Evolutionary conservation across 2,888 invertebrate genomes (phyloP).

Genomic region (Prosapia bicincta): DNA sequence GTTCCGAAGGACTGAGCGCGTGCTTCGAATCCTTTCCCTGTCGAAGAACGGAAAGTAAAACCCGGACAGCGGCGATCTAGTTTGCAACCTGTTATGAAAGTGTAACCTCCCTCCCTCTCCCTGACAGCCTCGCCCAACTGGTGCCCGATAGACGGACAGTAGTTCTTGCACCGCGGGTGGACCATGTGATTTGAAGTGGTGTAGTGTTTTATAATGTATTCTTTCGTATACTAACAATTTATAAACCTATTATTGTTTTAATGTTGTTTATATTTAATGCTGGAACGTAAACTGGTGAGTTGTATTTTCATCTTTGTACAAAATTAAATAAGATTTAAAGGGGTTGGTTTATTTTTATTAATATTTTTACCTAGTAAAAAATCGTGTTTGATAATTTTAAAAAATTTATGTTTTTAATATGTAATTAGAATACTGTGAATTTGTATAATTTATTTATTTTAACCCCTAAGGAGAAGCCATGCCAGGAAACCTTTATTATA

Average conservation of each 20-base stretch:
- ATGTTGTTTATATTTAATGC: neutral
- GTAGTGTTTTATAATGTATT: neutral
- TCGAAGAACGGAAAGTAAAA: neutral
- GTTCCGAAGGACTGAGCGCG: too few species aligned
- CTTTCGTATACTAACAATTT: neutral
- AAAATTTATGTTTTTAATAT: too few species aligned
- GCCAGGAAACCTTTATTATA: too few species aligned
- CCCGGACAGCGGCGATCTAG: neutral
- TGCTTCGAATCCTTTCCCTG: neutral
- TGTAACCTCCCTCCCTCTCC: neutral
- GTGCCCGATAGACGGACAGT: neutral
- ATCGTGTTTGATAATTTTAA: too few species aligned
- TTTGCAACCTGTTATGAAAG: slow-evolving; percentile 2
- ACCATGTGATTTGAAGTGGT: neutral
- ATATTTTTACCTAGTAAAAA: too few species aligned
- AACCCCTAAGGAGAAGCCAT: too few species aligned
- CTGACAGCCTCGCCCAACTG: neutral
- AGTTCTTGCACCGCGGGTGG: neutral
- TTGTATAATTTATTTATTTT: too few species aligned
- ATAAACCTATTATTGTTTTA: neutral
- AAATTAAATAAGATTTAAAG: too few species aligned
- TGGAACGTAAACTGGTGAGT: neutral
- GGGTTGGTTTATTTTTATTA: too few species aligned
- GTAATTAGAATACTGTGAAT: too few species aligned
- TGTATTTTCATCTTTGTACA: too few species aligned